Base-by-base conservation (phyloP, 2,888 invertebrate genomes). In the Ornithoptera alexandrae region DNA sequence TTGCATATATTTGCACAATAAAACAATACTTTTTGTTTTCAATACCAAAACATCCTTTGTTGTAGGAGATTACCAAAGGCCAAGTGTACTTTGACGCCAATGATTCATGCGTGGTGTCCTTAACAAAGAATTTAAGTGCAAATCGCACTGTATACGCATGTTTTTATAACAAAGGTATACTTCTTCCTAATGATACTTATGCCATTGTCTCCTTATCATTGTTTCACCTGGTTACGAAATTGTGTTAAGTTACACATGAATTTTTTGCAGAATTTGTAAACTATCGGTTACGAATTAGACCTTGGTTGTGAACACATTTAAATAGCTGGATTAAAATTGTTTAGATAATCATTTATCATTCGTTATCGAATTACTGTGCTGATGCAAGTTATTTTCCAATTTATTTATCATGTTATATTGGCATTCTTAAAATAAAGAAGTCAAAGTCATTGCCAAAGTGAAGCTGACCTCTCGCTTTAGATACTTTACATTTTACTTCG, bases 151-250 rank as follows among this genome's bases (percentile, higher is more conserved):
- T 18, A 64, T 50, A 65, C 62, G 18, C 57, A 66, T 62, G 73
- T 67, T 64, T 69, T 70, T 65, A 70, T 70, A 71, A 74, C 73
- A 77, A 76, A 75, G 74, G 74, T 75, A 71, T 65, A 72, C 74
- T 74, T 74, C 58, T 66, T 67, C 63, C 39, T 60, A 46, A 61
- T 42, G 39, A 64, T 61, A 59, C 67, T 72, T 70, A 61, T 71
- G 71, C 71, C 73, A 75, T 78, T 78, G 75, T 77, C 68, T 73
- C 69, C 72, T 77, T 75, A 78, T 78, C 75, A 71, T 71, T 72
- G 68, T 74, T 74, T 70, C 72, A 74, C 67, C 73, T 72, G 69
- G 74, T 79, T 79, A 78, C 75, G 72, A 79, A 77, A 77, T 73
- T 39, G 42, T 64, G 69, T 68, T 65, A 63, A 65, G 56, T 71